phyloP scores from a whole-genome alignment of 2,113 vertebrate species.

The Haliaeetus leucogaster region DNA sequence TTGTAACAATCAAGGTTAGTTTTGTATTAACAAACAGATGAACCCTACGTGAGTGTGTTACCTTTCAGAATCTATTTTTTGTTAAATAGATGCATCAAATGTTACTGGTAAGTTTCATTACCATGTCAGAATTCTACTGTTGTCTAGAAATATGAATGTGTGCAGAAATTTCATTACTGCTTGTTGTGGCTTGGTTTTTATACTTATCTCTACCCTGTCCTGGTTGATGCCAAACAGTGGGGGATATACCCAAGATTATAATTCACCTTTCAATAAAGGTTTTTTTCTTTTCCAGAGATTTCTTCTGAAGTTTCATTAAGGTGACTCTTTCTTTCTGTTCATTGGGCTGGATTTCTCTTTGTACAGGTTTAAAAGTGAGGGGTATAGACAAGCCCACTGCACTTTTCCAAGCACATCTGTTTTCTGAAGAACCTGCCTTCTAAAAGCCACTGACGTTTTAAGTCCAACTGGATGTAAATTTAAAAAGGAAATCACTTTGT shows the following conservation, averaged over 20 bases:
- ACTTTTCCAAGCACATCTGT: neutral
- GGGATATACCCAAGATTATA: neutral
- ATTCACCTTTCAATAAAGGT: slow-evolving; percentile 36
- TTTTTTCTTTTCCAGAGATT: neutral
- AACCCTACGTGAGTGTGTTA: neutral
- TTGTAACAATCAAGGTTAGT: neutral
- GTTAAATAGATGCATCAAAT: neutral
- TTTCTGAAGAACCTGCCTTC: neutral
- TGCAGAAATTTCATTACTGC: neutral
- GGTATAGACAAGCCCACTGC: neutral
- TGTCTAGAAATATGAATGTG: neutral
- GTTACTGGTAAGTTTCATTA: slow-evolving; percentile 62
- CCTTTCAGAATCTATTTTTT: slow-evolving; percentile 22
- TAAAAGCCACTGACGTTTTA: neutral
- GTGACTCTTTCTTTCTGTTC: neutral
- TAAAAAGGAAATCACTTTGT: neutral
- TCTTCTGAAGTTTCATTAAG: neutral
- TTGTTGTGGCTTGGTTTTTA: neutral
- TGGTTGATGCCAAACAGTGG: neutral
- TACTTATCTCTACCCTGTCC: neutral
- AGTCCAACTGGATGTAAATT: neutral
- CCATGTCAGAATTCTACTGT: neutral
- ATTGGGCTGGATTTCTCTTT: neutral
- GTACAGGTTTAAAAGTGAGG: neutral
- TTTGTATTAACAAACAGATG: neutral